Conservation (phyloP, 2,113 vertebrate genomes). For the Morone chrysops region DNA sequence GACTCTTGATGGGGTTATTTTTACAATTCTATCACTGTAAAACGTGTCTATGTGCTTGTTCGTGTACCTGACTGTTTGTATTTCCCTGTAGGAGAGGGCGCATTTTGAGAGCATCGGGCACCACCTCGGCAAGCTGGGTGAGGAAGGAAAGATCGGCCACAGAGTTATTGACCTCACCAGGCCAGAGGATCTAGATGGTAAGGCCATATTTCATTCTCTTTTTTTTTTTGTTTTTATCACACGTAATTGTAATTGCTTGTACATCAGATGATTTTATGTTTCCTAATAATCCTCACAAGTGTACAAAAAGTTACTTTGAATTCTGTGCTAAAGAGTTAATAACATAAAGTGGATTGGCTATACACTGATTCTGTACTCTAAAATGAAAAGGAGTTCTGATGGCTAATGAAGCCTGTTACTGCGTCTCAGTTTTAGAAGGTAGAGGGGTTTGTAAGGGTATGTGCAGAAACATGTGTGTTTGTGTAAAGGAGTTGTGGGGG, state of each 20-base stretch:
- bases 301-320: not conserved
- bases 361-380: not conserved
- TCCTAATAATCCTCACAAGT: not conserved
- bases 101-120: constrained; percentile 95
- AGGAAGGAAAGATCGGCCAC: constrained; percentile 96
- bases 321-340: not conserved
- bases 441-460: constrained; percentile 16
- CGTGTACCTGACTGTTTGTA: constrained; percentile 57
- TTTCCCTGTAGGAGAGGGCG: constrained; percentile 90
- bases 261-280: not conserved
- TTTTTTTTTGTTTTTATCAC: not conserved
- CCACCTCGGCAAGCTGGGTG: constrained; percentile 92
- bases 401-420: not conserved
- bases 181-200: constrained; percentile 98
- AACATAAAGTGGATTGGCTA: not conserved
- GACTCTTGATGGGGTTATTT: constrained; percentile 57
- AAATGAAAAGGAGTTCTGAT: constrained; percentile 2
- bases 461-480: constrained; percentile 32
- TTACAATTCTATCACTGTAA: constrained; percentile 41
- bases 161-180: constrained; percentile 98
- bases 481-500: constrained; percentile 40
- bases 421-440: constrained; percentile 15
- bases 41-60: constrained; percentile 49
- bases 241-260: not conserved
- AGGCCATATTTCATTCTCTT: constrained; percentile 65